A percentile compares a stretch with the other conserved stretches of the same genome.
Evolutionary conservation across 1,140 invertebrate genomes (phyloP).

Genomic region (Trichoplusia ni): DNA sequence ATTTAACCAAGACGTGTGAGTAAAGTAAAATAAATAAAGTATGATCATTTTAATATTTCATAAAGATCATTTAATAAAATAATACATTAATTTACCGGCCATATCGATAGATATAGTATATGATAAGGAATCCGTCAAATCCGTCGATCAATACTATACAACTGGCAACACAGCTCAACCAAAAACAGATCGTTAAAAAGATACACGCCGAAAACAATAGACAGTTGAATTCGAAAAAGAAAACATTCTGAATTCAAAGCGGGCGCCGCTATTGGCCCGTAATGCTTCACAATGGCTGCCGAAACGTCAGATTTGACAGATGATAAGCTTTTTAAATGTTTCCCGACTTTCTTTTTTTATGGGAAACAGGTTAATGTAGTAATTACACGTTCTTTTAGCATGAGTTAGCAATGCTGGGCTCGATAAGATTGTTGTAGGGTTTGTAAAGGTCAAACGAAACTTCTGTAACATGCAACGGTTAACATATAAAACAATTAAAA

Average conservation of each 20-base stretch:
- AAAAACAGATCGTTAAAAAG: constrained; percentile 36
- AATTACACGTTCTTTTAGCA: constrained; percentile 17
- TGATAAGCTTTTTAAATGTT: constrained; percentile 43
- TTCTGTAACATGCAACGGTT: no score
- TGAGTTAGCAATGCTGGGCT: neutral
- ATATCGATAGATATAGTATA: neutral
- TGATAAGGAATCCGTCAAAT: neutral
- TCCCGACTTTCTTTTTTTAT: constrained; percentile 21
- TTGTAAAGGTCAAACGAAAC: constrained; percentile 37
- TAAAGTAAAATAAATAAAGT: no score
- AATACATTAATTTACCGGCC: no score
- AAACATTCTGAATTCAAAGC: constrained; percentile 58
- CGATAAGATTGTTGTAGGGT: constrained; percentile 36
- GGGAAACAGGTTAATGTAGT: constrained; percentile 21
- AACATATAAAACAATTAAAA: no score
- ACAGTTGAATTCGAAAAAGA: constrained; percentile 46
- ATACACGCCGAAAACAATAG: constrained; percentile 45
- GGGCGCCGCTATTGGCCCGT: constrained; percentile 50
- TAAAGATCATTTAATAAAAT: no score
- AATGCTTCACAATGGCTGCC: constrained; percentile 50
- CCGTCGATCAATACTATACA: neutral
- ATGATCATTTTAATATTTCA: no score
- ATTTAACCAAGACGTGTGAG: no score
- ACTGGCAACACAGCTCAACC: neutral
- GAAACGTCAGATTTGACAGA: constrained; percentile 58